Conservation (phyloP, 2,797 vertebrate genomes). For the Pseudomugil gertrudae region DNA sequence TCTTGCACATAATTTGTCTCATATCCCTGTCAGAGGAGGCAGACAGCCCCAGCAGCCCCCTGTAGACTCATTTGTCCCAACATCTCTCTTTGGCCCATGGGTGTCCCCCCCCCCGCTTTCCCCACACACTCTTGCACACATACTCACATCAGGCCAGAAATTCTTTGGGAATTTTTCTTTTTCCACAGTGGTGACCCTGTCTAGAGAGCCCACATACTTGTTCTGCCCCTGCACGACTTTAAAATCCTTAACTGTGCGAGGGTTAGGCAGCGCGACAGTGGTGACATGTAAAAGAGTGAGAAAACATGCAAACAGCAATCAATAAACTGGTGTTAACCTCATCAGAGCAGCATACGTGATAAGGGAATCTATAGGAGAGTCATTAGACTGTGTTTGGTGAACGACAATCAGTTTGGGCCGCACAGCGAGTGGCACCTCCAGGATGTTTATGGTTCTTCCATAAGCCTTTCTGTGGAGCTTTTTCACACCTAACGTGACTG, state of each 20-base stretch:
- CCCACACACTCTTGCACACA: conserved; percentile 28
- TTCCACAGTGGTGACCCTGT: conserved; percentile 78
- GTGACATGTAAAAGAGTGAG: conserved; percentile 77
- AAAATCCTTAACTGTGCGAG: conserved; percentile 80
- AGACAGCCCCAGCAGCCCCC: conserved; percentile 55
- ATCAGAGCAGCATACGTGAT: conserved; percentile 76
- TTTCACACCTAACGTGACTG: conserved; percentile 81
- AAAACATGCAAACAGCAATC: conserved; percentile 86
- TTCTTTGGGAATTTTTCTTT: conserved; percentile 87
- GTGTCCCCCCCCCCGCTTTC: conserved; percentile 36
- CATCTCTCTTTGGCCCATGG: conserved; percentile 54
- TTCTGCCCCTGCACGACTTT: conserved; percentile 75
- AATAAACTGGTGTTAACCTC: conserved; percentile 86
- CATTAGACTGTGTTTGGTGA: conserved; percentile 76
- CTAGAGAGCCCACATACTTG: conserved; percentile 75
- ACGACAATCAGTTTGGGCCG: conserved; percentile 65
- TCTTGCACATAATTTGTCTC: conserved; percentile 74
- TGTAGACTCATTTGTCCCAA: conserved; percentile 69
- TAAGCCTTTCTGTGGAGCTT: conserved; percentile 81
- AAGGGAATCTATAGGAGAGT: conserved; percentile 80
- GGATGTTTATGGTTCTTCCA: conserved; percentile 85
- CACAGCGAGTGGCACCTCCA: conserved; percentile 71
- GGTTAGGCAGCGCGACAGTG: conserved; percentile 9
- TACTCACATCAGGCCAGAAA: conserved; percentile 87
- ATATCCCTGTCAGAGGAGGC: conserved; percentile 71